phyloP scores from a whole-genome alignment of 2,113 vertebrate genomes.

The Bagarius yarrelli region DNA sequence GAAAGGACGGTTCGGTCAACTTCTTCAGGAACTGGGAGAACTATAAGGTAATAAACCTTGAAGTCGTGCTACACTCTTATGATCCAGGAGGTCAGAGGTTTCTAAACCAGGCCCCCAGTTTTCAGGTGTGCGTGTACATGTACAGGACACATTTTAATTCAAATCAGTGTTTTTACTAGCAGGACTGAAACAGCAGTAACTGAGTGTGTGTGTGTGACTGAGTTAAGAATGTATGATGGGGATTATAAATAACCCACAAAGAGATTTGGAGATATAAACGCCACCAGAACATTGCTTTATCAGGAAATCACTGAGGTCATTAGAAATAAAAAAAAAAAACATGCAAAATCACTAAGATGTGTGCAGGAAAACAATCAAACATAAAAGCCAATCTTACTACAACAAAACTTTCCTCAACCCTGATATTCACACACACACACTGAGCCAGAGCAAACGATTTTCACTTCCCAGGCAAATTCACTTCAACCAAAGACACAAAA shows the following conservation, averaged over 20 bases:
- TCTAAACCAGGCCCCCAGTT: neutral
- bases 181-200: neutral
- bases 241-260: neutral
- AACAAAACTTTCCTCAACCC: neutral
- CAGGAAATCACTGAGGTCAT: neutral
- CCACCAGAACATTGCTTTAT: neutral
- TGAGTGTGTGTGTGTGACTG: neutral
- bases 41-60: slow-evolving; percentile 82
- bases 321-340: neutral
- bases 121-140: neutral
- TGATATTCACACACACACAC: neutral
- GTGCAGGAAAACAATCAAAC: neutral
- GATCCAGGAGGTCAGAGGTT: neutral
- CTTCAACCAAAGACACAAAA: slow-evolving; percentile 6
- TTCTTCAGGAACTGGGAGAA: slow-evolving; percentile 99
- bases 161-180: neutral
- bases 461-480: neutral
- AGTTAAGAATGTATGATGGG: slow-evolving; percentile 7
- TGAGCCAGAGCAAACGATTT: neutral
- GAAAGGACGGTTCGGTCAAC: slow-evolving; percentile 92
- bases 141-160: neutral
- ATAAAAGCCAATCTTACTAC: neutral
- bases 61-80: neutral
- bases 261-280: neutral
- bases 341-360: neutral